Evolutionary conservation across 1,140 invertebrate species (phyloP), one percentile per base, ranked within the genome.

Genomic region (Orius laevigatus): DNA sequence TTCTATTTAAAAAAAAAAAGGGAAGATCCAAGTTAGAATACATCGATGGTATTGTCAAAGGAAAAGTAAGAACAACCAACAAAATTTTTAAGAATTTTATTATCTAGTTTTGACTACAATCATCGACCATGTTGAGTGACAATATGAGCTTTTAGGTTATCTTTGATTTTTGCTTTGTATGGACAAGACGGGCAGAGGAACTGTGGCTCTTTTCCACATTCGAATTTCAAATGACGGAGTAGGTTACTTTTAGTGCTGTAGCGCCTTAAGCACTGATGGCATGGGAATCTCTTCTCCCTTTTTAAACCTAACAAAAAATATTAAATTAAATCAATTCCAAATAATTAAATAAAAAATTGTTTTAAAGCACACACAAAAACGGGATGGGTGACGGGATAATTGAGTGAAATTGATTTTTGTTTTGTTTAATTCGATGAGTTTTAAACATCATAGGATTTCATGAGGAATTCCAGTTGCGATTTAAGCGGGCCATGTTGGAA

Each of bases 111-210:
- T 4, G 3, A 25, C 3, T 25, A 25, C 3, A 25, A 25, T 25
- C 25, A 25, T 8, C 8, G 25, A 8, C 25, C 3, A 25, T 66
- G 63, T 12, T 60, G 57, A 20, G 62, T 57, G 50, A 61, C 60
- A 3, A 66, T 58, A 44, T 70, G 67, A 0, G 60, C 60, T 45
- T 66, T 66, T 2, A 70, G 54, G 36, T 67, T 68, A 59, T 64
- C 66, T 36, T 63, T 66, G 41, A 65, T 55, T 25, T 66, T 74
- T 54, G 72, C 69, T 55, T 71, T 70, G 56, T 68, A 66, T 56
- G 68, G 57, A 66, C 76, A 79, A 60, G 70, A 62, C 12, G 61
- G 62, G 55, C 75, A 74, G 50, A 68, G 62, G 47, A 70, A 70
- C 5, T 66, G 62, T 1, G 71, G 71, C 54, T 62, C 61, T 45